Percentiles rank a stretch among this genome's conserved stretches.
These are phyloP conservation scores for Ischnura elegans DNA, from an alignment of 2,888 invertebrate species.

Conservation along the genomic window DNA sequence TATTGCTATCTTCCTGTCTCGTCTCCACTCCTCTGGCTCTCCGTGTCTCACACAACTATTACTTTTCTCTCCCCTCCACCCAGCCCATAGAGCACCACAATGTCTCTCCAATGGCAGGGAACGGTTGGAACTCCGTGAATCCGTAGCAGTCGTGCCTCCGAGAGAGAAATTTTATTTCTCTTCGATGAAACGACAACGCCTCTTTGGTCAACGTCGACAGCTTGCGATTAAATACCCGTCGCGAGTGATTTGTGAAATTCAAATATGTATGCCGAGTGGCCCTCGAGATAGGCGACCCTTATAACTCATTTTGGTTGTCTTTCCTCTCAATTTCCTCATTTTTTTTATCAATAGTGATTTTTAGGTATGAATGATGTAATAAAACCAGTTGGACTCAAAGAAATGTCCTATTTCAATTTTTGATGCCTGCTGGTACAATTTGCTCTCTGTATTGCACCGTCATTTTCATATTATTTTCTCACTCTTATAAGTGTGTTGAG, in stretches of 20 bases:
- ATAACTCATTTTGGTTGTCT: background rate
- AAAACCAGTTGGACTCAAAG: background rate
- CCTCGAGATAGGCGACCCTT: background rate
- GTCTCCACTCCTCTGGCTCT: background rate
- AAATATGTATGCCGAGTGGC: background rate
- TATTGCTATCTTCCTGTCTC: background rate
- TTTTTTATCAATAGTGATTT: background rate
- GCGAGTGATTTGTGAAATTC: slow-evolving; percentile 1
- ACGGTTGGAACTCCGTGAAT: background rate
- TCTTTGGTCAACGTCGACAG: slow-evolving; percentile 35
- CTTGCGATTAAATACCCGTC: slow-evolving; percentile 8
- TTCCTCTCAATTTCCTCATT: background rate
- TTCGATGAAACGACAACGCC: slow-evolving; percentile 29
- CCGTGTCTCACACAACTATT: background rate
- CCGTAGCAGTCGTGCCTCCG: background rate
- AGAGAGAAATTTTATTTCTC: background rate
- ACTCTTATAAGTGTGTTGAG: background rate
- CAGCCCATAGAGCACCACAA: background rate
- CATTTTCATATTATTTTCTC: background rate
- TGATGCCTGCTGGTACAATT: background rate
- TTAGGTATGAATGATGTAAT: background rate
- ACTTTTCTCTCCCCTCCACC: background rate
- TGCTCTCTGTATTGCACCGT: background rate
- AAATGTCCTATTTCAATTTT: background rate
- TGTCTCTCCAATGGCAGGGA: background rate